phyloP scores from a whole-genome alignment of 1,140 invertebrate species.

The Macrocentrus cingulum region DNA sequence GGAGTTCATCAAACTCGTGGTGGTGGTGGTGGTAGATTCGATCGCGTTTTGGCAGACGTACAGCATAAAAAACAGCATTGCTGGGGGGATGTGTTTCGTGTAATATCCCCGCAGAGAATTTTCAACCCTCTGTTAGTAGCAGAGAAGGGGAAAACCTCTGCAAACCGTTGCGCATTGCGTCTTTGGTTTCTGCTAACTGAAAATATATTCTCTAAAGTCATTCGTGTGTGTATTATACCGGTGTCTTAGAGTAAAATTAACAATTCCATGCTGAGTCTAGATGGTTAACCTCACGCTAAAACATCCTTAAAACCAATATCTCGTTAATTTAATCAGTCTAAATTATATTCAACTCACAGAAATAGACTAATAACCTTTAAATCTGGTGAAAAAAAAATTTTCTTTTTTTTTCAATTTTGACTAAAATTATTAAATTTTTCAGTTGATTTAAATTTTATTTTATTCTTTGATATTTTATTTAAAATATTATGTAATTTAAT shows the following conservation, averaged over 20 bases:
- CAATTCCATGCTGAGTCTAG: constrained; percentile 42
- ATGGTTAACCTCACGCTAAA: constrained; percentile 43
- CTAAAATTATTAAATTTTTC: too few species aligned
- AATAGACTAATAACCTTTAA: background rate
- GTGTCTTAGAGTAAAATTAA: too few species aligned
- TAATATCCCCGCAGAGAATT: background rate
- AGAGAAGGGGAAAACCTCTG: constrained; percentile 32
- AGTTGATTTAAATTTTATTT: too few species aligned
- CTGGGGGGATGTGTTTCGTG: constrained; percentile 13
- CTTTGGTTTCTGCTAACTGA: constrained; percentile 40
- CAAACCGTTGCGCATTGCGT: constrained; percentile 58
- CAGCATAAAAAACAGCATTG: constrained; percentile 12
- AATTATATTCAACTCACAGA: background rate
- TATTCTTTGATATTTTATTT: too few species aligned
- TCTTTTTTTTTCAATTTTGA: too few species aligned
- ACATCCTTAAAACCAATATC: constrained; percentile 20
- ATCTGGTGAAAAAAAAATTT: too few species aligned
- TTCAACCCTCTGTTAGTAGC: background rate
- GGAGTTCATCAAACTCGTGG: constrained; percentile 1
- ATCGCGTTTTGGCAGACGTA: background rate
- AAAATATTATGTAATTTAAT: too few species aligned
- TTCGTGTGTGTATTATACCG: constrained; percentile 6
- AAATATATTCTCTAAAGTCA: constrained; percentile 26
- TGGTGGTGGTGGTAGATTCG: background rate
- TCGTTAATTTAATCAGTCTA: background rate